Evolutionary conservation across 1,140 invertebrate species (phyloP).

Genomic region (Calephelis virginiensis): DNA sequence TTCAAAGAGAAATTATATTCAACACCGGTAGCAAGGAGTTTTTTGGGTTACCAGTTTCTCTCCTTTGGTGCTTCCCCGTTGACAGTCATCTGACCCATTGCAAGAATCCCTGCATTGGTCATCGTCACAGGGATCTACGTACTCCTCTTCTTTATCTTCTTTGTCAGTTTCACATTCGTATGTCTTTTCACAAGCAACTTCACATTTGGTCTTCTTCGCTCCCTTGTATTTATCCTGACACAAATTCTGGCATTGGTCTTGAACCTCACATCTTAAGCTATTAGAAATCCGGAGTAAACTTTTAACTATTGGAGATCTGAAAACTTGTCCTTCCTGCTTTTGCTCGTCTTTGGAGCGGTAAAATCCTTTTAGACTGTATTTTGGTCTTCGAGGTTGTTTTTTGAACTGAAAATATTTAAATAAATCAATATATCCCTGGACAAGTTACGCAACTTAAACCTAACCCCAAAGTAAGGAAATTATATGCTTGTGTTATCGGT

Average conservation of each 20-base stretch:
- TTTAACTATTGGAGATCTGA: conserved; percentile 38
- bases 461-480: too few relatives aligned
- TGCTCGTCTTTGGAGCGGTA: not conserved
- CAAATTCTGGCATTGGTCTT: conserved; percentile 39
- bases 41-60: conserved; percentile 21
- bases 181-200: conserved; percentile 28
- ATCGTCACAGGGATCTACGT: conserved; percentile 29
- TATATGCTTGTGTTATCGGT: too few relatives aligned
- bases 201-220: conserved; percentile 24
- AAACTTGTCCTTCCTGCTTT: conserved; percentile 13
- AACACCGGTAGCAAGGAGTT: conserved; percentile 28
- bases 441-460: too few relatives aligned
- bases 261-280: conserved; percentile 36
- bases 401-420: not conserved
- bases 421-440: too few relatives aligned
- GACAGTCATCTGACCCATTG: conserved; percentile 25
- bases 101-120: conserved; percentile 30
- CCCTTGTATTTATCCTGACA: conserved; percentile 32
- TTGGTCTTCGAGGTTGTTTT: not conserved
- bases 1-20: conserved; percentile 19
- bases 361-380: not conserved
- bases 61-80: conserved; percentile 33
- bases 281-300: conserved; percentile 40
- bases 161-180: conserved; percentile 31
- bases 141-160: conserved; percentile 26